phyloP scores from a whole-genome alignment of 2,797 vertebrate genomes.

The Gastrophryne carolinensis region DNA sequence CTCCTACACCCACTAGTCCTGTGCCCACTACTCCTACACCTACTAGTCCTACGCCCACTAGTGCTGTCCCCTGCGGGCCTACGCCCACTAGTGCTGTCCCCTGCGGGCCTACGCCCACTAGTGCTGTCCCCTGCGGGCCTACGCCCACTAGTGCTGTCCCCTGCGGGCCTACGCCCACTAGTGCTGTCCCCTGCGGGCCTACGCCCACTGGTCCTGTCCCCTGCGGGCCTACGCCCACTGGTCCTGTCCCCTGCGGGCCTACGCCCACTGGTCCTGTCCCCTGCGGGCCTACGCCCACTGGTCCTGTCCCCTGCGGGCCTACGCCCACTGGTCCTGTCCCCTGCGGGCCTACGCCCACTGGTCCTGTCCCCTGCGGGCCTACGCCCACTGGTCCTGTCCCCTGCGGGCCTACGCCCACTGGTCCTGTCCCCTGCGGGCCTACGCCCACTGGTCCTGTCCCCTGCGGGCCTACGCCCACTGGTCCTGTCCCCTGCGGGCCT shows the following conservation, averaged over 20 bases:
- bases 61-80: constrained; percentile 57
- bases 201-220: too few species aligned
- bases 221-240: constrained; percentile 42
- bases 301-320: constrained; percentile 58
- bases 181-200: constrained; percentile 58
- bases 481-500: constrained; percentile 58
- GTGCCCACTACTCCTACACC: neutral
- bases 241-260: constrained; percentile 58
- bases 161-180: constrained; percentile 43
- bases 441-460: too few species aligned
- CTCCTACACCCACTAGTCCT: constrained; percentile 58
- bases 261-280: too few species aligned
- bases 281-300: constrained; percentile 42
- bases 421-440: constrained; percentile 58
- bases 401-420: constrained; percentile 42
- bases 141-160: too few species aligned
- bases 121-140: constrained; percentile 57
- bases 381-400: too few species aligned
- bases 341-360: constrained; percentile 42
- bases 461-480: constrained; percentile 42
- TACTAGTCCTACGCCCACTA: constrained; percentile 43
- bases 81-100: too few species aligned
- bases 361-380: constrained; percentile 58
- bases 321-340: too few species aligned
- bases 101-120: constrained; percentile 43